Evolutionary conservation across 2,888 invertebrate species (phyloP).

Genomic region (Athripsodes cinereus): DNA sequence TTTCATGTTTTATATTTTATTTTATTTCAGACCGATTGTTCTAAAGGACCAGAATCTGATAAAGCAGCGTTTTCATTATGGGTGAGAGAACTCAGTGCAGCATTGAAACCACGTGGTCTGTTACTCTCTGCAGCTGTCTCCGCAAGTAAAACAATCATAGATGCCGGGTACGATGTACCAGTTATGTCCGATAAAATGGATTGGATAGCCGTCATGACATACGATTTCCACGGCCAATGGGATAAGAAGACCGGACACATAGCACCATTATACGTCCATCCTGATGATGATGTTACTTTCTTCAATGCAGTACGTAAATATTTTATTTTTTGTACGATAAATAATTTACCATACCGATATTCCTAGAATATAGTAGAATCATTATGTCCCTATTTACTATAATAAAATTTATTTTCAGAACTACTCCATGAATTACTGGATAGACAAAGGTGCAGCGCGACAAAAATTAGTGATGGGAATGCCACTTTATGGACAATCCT

Average conservation of each 20-base stretch:
- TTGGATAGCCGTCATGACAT: slow-evolving; percentile 91
- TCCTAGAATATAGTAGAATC: no score
- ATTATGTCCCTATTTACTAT: no score
- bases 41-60: slow-evolving; percentile 76
- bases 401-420: slow-evolving; percentile 49
- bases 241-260: slow-evolving; percentile 88
- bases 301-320: slow-evolving; percentile 68
- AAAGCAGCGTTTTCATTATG: slow-evolving; percentile 72
- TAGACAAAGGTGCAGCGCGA: slow-evolving; percentile 73
- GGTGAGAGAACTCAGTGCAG: slow-evolving; percentile 64
- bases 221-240: slow-evolving; percentile 90
- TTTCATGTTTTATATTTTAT: no score
- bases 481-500: slow-evolving; percentile 84
- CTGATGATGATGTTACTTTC: slow-evolving; percentile 72
- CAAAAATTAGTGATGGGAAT: slow-evolving; percentile 83
- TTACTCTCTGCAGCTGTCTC: slow-evolving; percentile 80
- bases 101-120: slow-evolving; percentile 59
- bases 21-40: slow-evolving; percentile 68
- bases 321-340: no score
- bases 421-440: slow-evolving; percentile 85
- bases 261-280: slow-evolving; percentile 76
- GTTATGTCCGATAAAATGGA: slow-evolving; percentile 68
- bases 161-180: slow-evolving; percentile 79
- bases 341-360: no score
- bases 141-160: slow-evolving; percentile 81